Evolutionary conservation across 2,888 invertebrate genomes (phyloP).

Genomic region (Eucera pruinosa): DNA sequence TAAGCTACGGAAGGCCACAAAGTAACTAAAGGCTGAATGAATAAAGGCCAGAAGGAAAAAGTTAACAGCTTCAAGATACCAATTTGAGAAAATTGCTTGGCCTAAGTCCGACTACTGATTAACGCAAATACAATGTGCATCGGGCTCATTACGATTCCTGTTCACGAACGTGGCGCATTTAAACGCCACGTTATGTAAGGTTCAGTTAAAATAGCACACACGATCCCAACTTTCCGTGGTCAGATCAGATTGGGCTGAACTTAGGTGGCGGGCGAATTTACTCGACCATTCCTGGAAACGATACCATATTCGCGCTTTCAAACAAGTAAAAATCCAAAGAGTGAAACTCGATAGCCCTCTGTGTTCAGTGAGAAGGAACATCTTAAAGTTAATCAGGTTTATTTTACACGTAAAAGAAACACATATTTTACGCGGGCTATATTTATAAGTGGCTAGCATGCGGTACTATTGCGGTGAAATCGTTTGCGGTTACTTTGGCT

Average conservation of each 20-base stretch:
- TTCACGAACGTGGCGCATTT: neutral
- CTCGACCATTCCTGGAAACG: neutral
- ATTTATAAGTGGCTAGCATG: neutral
- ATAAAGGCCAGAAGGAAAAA: neutral
- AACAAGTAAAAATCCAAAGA: neutral
- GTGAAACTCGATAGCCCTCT: neutral
- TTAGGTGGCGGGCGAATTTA: neutral
- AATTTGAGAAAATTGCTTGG: neutral
- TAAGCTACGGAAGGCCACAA: too few species aligned
- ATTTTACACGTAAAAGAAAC: neutral
- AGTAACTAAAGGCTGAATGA: neutral
- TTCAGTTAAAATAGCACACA: slow-evolving; percentile 28
- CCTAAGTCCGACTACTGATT: neutral
- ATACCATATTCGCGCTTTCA: neutral
- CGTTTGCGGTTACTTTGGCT: slow-evolving; percentile 7
- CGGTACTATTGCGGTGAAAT: slow-evolving; percentile 21
- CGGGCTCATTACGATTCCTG: slow-evolving; percentile 6
- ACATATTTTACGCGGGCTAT: neutral
- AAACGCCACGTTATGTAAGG: slow-evolving; percentile 18
- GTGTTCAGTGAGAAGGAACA: neutral
- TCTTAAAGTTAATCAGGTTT: neutral
- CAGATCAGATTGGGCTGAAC: slow-evolving; percentile 4
- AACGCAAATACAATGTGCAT: neutral
- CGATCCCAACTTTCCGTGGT: slow-evolving; percentile 20
- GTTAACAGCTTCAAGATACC: neutral